Base-by-base conservation (phyloP, 2,888 invertebrate genomes). In the Drosophila gaucha region DNA sequence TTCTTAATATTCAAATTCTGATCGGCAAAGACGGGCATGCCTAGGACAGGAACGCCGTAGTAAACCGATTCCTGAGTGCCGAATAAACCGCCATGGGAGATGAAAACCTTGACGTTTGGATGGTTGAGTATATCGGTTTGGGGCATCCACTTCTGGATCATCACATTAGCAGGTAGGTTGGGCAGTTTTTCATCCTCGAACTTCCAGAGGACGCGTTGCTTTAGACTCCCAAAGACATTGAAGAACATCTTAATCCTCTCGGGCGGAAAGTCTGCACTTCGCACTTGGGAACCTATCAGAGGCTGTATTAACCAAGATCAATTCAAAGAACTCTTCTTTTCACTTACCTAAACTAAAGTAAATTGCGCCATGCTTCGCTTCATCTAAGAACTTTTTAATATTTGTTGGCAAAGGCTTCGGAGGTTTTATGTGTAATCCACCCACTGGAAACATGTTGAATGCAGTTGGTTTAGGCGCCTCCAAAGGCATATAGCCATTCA, bases 391-490 rank as follows among this genome's bases (percentile, higher is more conserved):
- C 30, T 85, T 63, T 51, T 92, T 66, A 0, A 93, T 72, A 20
- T 90, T 80, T 16, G 57, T 35, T 0, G 89, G 85, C 52, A 90
- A 51, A 0, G 78, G 51, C 31, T 91, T 88, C 0, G 84, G 60
- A 4, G 83, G 80, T 8, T 89, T 80, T 24, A 93, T 91, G 57
- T 94, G 94, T 8, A 93, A 75, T 12, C 94, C 94, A 1, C 92
- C 93, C 1, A 93, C 92, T 49, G 93, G 92, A 6, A 93, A 86
- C 50, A 93, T 86, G 1, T 91, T 91, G 2, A 92, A 90, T 0
- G 92, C 86, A 0, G 86, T 57, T 0, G 93, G 92, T 41, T 91
- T 88, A 0, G 92, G 83, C 0, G 90, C 88, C 9, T 90, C 88
- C 6, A 93, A 58, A 0, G 91, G 90, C 67, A 91, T 88, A 76